Base-by-base conservation (phyloP, 2,888 invertebrate species). In the Ephialtes manifestator region DNA sequence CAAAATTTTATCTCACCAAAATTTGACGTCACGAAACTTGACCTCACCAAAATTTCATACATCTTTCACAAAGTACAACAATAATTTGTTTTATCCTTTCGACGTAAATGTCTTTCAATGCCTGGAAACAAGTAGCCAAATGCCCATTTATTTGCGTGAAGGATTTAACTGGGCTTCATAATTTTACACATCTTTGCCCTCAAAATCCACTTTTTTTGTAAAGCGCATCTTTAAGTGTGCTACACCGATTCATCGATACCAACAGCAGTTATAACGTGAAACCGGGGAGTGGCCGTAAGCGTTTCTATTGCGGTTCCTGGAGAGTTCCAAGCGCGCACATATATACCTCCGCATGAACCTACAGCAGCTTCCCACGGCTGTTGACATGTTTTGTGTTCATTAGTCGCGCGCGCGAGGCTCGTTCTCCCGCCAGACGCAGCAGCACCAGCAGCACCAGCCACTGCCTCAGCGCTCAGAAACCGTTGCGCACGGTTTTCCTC, bases 311-410 rank as follows among this genome's bases (percentile, higher is more conserved):
- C 67, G 46, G 18, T 24, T 5, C n/a, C 20, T 13, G 11, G 15
- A 39, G 46, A 13, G 20, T 15, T 11, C 20, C 13, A 15, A 24
- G 46, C 24, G 46, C 24, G 20, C 11, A 15, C 46, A 46, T 55
- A 77, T 15, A 63, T 58, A 58, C 28, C 35, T 55, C 48, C 4
- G 39, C 39, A 65, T 20, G 39, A 65, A 39, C 65, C 35, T 11
- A 65, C 39, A 20, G 86, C 90, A 89, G 90, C 92, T 93, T 93
- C 93, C 93, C 93, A 93, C 93, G 93, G 92, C 92, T 92, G 93
- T 92, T 93, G 93, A 93, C 92, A 93, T 92, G 93, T 93, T 93
- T 93, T 93, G 93, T 93, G 92, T 93, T 93, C 93, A 93, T 93
- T 93, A 93, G 92, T 91, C 90, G 90, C 88, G 88, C 89, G 89